Evolutionary conservation across 2,113 vertebrate genomes (phyloP).

Genomic region (Noturus placidus): DNA sequence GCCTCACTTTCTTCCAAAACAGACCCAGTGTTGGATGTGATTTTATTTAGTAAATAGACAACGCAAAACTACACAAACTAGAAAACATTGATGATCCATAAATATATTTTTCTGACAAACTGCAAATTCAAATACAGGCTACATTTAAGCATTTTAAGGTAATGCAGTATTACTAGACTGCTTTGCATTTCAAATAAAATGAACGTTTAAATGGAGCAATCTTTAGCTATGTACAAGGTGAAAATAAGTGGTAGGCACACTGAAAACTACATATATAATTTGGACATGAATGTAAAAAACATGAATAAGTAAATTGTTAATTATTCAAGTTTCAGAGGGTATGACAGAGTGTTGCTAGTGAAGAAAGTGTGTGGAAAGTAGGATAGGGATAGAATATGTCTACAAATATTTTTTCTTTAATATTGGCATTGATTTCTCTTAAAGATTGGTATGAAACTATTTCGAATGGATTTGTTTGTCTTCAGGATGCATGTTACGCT

Average conservation of each 20-base stretch:
- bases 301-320: not conserved
- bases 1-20: not conserved
- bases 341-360: no score
- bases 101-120: no score
- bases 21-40: not conserved
- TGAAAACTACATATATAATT: not conserved
- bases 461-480: not conserved
- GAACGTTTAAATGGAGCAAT: not conserved
- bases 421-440: not conserved
- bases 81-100: not conserved
- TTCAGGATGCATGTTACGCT: not conserved
- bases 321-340: no score
- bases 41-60: not conserved
- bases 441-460: not conserved
- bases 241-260: no score
- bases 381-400: no score
- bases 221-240: no score
- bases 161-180: no score
- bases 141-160: no score
- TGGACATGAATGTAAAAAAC: not conserved
- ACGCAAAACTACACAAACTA: not conserved
- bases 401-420: not conserved
- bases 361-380: no score
- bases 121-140: no score
- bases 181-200: no score